Base-by-base conservation (phyloP, 2,888 invertebrate genomes). In the Limulus polyphemus region DNA sequence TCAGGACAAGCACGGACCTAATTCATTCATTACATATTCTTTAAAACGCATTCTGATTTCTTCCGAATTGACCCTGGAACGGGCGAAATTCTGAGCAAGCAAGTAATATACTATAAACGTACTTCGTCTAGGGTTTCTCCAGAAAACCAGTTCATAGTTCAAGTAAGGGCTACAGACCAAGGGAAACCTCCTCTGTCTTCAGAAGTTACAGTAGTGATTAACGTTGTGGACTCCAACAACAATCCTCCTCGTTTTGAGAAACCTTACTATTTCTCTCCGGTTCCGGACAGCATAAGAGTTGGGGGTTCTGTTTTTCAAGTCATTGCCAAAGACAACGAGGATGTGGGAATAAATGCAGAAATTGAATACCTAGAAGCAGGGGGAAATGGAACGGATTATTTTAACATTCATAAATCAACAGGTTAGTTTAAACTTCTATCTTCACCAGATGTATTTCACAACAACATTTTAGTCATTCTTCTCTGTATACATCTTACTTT, bases 21-120 rank as follows among this genome's bases (percentile, higher is more conserved):
- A 94, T 75, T 90, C 92, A 0, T 86, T 90, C 0, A 88, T 94
- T 64, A 89, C 90, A 0, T 94, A 93, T 75, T 87, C 88, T 0
- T 77, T 93, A 50, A 86, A 90, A 74, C 88, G 90, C 90, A 91
- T 0, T 91, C 91, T 0, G 92, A 92, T 74, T 78, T 90, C 54
- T 97, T 98, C 75, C 84, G 86, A 1, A 87, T 98, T 12, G 92
- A 97, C 77, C 89, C 92, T 2, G 88, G 88, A 1, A 90, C 89
- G n/a, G 97, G 97, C 0, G 91, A 92, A 76, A 84, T 97, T 56
- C 84, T 86, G 70, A 91, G 91, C 71, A 90, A 90, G 76, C 83
- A 84, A 71, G 82, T 83, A 11, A 81, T 93, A 67, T 83, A 83
- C 69, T 92, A 88, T 76, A 87, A 89, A 0, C 85, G 69, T 57